Conservation (phyloP, 2,888 invertebrate species). For the Dryococelus australis region DNA sequence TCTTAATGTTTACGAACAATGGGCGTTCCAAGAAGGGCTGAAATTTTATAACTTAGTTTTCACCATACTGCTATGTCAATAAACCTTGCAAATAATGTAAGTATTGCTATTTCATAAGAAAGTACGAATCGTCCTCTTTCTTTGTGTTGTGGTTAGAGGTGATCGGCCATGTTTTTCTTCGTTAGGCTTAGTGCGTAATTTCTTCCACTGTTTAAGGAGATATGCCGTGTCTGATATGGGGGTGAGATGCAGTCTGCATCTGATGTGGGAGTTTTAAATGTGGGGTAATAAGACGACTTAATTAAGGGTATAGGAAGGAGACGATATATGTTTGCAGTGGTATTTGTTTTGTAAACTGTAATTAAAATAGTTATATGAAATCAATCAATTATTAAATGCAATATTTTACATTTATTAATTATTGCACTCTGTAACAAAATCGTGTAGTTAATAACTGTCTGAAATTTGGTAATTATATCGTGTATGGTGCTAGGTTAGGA, state of each 20-base stretch:
- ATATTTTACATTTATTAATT: no score
- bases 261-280: background rate
- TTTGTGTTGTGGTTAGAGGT: background rate
- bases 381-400: no score
- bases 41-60: background rate
- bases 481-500: no score
- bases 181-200: background rate
- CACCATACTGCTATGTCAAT: constrained; percentile 34
- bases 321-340: no score
- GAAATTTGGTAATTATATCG: no score
- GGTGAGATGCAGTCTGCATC: background rate
- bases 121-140: background rate
- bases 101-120: background rate
- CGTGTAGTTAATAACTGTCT: no score
- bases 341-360: no score
- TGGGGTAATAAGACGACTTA: background rate
- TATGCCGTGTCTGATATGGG: background rate
- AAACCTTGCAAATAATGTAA: constrained; percentile 44
- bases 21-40: background rate
- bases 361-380: no score
- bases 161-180: background rate
- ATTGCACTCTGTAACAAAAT: no score
- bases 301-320: background rate
- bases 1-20: background rate
- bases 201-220: background rate